These are phyloP conservation scores for Lagopus muta DNA, from an alignment of 2,113 vertebrate species.

Conservation along the genomic window DNA sequence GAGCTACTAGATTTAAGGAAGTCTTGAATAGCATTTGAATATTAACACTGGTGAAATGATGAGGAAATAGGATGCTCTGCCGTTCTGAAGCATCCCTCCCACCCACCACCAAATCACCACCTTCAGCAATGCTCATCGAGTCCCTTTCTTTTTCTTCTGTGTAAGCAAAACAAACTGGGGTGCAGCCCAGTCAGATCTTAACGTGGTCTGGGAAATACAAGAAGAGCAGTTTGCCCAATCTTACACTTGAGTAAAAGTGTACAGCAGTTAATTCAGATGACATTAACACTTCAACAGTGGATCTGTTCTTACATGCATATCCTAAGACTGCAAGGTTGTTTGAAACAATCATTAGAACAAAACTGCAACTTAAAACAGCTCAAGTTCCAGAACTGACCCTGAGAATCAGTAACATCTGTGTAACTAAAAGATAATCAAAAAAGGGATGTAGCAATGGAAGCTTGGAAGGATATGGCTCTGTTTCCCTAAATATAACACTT, in stretches of 20 bases:
- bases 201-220: accelerated
- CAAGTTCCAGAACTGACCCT: neutral
- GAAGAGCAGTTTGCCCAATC: neutral
- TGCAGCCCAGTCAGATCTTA: neutral
- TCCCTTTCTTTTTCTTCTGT: too few relatives aligned
- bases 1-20: neutral
- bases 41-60: neutral
- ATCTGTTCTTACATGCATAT: neutral
- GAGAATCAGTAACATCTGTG: neutral
- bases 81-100: neutral
- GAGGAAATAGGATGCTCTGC: neutral
- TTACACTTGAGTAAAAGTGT: neutral
- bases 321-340: neutral
- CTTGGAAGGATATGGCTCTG: neutral
- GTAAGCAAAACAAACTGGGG: neutral
- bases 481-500: neutral
- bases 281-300: neutral
- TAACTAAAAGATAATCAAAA: neutral
- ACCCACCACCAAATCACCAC: neutral
- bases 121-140: neutral
- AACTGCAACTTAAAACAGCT: neutral
- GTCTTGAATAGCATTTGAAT: neutral
- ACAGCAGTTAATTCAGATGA: neutral
- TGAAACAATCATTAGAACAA: neutral
- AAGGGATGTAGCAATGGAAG: neutral